phyloP scores from a whole-genome alignment of 2,113 vertebrate genomes.

The Alethe diademata region DNA sequence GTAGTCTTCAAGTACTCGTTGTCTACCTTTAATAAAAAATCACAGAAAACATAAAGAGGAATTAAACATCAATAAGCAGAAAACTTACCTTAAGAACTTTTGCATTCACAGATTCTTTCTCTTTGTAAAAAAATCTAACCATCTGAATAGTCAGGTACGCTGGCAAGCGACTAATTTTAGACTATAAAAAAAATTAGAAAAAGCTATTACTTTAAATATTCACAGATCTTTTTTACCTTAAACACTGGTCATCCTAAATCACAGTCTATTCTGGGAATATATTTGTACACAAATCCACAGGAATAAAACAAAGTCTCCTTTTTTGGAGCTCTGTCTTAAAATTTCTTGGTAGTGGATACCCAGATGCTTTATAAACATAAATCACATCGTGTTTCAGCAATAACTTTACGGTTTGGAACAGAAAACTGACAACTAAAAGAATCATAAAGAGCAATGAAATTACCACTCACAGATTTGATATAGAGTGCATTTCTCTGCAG shows the following conservation, averaged over 20 bases:
- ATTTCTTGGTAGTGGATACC: background rate
- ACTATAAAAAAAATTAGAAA: constrained; percentile 69
- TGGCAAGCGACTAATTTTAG: constrained; percentile 94
- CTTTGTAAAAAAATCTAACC: constrained; percentile 99
- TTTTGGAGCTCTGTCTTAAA: background rate
- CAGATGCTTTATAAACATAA: background rate
- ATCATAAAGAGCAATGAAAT: background rate
- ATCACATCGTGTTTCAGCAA: background rate
- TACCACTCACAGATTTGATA: constrained; percentile 91
- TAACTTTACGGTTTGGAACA: background rate
- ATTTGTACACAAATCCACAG: background rate
- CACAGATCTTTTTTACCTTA: background rate
- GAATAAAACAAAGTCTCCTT: background rate
- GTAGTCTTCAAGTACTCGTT: background rate
- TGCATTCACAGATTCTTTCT: constrained; percentile 98
- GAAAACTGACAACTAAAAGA: background rate
- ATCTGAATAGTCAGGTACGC: constrained; percentile 97
- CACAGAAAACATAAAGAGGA: background rate
- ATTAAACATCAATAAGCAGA: background rate
- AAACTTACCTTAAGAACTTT: constrained; percentile 93
- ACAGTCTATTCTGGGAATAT: background rate
- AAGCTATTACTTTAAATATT: background rate
- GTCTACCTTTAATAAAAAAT: background rate
- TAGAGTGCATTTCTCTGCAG: constrained; percentile 96
- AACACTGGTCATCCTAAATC: background rate